These are phyloP conservation scores for Danaus chrysippus DNA, from an alignment of 2,888 invertebrate genomes.

Conservation along the genomic window DNA sequence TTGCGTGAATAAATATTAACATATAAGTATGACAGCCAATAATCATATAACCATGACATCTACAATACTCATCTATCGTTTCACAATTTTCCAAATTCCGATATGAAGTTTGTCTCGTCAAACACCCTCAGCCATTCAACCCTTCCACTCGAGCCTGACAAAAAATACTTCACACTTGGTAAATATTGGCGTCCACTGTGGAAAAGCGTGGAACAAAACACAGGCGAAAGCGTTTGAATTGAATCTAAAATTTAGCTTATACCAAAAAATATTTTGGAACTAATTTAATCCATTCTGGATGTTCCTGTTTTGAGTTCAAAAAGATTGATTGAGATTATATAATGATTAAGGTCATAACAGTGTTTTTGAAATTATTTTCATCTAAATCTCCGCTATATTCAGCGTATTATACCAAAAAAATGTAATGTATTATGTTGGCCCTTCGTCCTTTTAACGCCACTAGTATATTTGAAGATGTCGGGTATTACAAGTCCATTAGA, in stretches of 20 bases:
- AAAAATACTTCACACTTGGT: slow-evolving; percentile 74
- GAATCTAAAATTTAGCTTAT: neutral
- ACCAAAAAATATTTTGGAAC: too few relatives aligned
- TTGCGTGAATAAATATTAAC: too few relatives aligned
- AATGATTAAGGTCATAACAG: too few relatives aligned
- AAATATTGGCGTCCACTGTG: slow-evolving; percentile 71
- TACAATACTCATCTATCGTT: slow-evolving; percentile 33
- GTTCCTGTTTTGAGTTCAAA: too few relatives aligned
- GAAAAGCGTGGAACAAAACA: slow-evolving; percentile 38
- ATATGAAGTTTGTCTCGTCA: slow-evolving; percentile 55
- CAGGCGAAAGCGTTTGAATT: slow-evolving; percentile 30
- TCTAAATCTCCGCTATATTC: slow-evolving; percentile 21
- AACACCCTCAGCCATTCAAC: slow-evolving; percentile 76
- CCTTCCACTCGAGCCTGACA: slow-evolving; percentile 74
- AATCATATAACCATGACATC: neutral
- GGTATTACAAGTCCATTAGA: slow-evolving; percentile 78
- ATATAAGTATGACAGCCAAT: neutral
- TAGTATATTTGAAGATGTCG: slow-evolving; percentile 70
- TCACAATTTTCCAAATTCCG: slow-evolving; percentile 55
- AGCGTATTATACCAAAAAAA: slow-evolving; percentile 37
- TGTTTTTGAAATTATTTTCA: neutral
- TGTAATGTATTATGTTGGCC: slow-evolving; percentile 57
- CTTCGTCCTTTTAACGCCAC: slow-evolving; percentile 77
- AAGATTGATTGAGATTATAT: too few relatives aligned
- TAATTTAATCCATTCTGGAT: too few relatives aligned